Base-by-base conservation (phyloP, 1,140 invertebrate genomes). In the Holcopasites calliopsidis region DNA sequence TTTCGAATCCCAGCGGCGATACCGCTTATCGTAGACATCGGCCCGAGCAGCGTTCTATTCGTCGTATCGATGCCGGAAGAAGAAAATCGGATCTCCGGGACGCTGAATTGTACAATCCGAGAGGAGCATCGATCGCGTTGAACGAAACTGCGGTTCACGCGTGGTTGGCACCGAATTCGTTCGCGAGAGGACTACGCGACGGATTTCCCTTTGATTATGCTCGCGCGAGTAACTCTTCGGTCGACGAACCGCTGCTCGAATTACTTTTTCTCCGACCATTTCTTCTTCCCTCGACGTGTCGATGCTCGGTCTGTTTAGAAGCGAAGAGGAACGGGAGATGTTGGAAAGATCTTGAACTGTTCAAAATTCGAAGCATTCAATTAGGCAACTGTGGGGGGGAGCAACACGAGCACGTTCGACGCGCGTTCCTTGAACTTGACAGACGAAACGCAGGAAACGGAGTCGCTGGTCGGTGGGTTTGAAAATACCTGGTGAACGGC, bases 381-480 rank as follows among this genome's bases (percentile, higher is more conserved):
- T 4, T 3, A 1, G 7, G 0, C n/a, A 33, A 21, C 3, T 10
- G 5, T 3, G 6, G 18, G 23, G 13, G 7, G 16, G 3, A 7
- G 1, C n/a, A 0, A 40, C 10, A 47, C 13, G 47, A 47, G n/a
- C 6, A 31, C 60, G 3, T 26, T 23, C 62, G 60, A 28, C 68
- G 1, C 16, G 65, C 72, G n/a, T 47, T 26, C 68, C 80, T 52
- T 78, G 79, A 86, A 87, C 84, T 87, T 84, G 77, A 69, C 28
- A 70, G 68, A 47, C 49, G 31, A 44, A 80, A 69, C 69, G 70
- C 76, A 73, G 66, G 55, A 65, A 66, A 60, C 49, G 71, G 71
- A 80, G 86, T 85, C 80, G 76, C 82, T n/a, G 84, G 80, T 85
- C 85, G 83, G 86, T 87, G 86, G 86, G 87, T 88, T 87, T 85